These are phyloP conservation scores for Vulpes vulpes DNA, from an alignment of 2,113 vertebrate genomes.

Conservation along the genomic window DNA sequence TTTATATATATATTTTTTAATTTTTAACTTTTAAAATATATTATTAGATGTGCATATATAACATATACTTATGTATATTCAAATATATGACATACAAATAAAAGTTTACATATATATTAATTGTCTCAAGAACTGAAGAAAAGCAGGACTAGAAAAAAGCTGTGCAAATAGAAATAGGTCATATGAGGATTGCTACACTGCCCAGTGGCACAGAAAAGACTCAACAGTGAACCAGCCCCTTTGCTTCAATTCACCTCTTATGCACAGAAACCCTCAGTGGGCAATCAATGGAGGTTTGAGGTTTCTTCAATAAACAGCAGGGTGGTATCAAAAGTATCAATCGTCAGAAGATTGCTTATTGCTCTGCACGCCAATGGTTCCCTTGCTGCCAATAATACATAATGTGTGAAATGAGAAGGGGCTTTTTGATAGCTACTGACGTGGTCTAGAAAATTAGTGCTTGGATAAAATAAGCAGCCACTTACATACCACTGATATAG, in stretches of 20 bases:
- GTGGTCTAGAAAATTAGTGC: background rate
- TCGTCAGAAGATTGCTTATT: conserved; percentile 40
- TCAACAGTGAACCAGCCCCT: background rate
- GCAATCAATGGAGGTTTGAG: background rate
- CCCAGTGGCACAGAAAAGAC: background rate
- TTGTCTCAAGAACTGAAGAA: background rate
- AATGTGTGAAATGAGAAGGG: conserved; percentile 11
- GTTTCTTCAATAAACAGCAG: conserved; percentile 11
- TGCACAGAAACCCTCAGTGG: background rate
- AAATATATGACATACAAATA: background rate
- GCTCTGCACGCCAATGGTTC: background rate
- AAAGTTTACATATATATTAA: background rate
- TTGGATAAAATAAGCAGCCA: background rate
- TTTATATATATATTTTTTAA: background rate
- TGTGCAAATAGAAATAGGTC: background rate
- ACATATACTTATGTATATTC: background rate
- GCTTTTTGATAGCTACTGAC: conserved; percentile 1
- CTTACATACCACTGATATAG: background rate
- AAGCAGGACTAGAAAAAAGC: background rate
- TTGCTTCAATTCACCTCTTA: background rate
- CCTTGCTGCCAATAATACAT: background rate
- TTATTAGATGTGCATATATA: background rate
- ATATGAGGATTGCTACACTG: background rate
- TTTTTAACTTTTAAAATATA: background rate
- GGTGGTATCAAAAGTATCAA: conserved; percentile 28